Base-by-base conservation (phyloP, 2,888 invertebrate species). In the Cabera pusaria region DNA sequence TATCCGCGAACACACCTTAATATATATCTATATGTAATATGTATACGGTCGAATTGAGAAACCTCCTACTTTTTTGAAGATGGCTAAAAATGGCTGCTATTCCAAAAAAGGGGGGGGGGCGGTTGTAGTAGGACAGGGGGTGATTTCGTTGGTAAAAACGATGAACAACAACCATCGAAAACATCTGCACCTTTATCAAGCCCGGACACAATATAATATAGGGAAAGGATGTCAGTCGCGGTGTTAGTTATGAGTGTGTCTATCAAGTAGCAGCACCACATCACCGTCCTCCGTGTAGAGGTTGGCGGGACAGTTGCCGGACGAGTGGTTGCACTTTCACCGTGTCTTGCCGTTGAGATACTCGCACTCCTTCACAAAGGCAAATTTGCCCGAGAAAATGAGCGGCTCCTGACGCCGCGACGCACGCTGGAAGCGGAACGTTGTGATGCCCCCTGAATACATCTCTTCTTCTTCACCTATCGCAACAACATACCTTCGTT, bases 221-320 rank as follows among this genome's bases (percentile, higher is more conserved):
- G n/a, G n/a, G n/a, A n/a, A n/a, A n/a, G n/a, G n/a, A n/a, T n/a
- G n/a, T n/a, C n/a, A n/a, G n/a, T n/a, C n/a, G n/a, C n/a, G n/a
- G n/a, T n/a, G n/a, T 39, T 14, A 40, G 14, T 28, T 45, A 41
- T 80, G 78, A 21, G 68, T 53, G 51, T 80, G 80, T 32, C 65
- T 71, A 43, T 77, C 75, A 27, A 74, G 65, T 25, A 79, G 62
- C 2, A 75, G 53, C 0, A 78, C 74, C 1, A 80, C 74, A 35
- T 73, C 67, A 1, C 60, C 60, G 19, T 72, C 69, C 6, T 77
- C 64, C 1, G 77, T 76, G 54, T 72, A 75, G 8, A 78, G 72
- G 49, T 71, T 72, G 2, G 80, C 77, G 1, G 59, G 63, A 34
- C 79, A 80, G 2, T 54, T 65, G 5, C 62, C 64, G 8, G 65